phyloP scores from a whole-genome alignment of 92 coral and sea anemone genomes.

The Actinostola sp. region DNA sequence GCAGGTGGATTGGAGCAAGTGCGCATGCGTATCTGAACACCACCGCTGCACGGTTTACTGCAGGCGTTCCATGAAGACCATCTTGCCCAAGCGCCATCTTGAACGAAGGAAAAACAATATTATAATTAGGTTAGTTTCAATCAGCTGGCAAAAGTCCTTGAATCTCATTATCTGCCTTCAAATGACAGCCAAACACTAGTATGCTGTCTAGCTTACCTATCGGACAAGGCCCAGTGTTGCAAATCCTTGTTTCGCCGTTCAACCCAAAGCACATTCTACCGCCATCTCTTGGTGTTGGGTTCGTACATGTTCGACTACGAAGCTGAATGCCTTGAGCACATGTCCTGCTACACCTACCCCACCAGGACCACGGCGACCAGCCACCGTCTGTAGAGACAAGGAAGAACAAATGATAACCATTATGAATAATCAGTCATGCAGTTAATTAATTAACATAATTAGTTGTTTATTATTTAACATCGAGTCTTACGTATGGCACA shows the following conservation, averaged over 20 bases:
- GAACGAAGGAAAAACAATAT: neutral
- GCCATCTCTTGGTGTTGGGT: slow-evolving; percentile 63
- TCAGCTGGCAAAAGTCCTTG: too few species aligned
- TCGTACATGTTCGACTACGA: slow-evolving; percentile 60
- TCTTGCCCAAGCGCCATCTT: slow-evolving; percentile 43
- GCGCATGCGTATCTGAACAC: slow-evolving; percentile 43
- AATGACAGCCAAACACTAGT: neutral
- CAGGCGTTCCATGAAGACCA: slow-evolving; percentile 47
- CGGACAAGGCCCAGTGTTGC: slow-evolving; percentile 25
- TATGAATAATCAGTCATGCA: neutral
- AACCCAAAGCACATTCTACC: slow-evolving; percentile 45
- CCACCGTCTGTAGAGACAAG: slow-evolving; percentile 34
- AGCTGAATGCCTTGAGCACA: slow-evolving; percentile 57
- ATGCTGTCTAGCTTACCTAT: slow-evolving; percentile 20
- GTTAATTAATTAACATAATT: neutral
- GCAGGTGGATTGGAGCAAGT: slow-evolving; percentile 41
- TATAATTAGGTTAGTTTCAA: too few species aligned
- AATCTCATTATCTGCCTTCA: too few species aligned
- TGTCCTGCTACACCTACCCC: slow-evolving; percentile 62
- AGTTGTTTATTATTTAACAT: too few species aligned
- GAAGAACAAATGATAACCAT: slow-evolving; percentile 9
- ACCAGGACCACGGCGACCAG: slow-evolving; percentile 60
- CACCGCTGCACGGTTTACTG: slow-evolving; percentile 51
- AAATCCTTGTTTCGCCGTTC: slow-evolving; percentile 19
- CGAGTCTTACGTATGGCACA: slow-evolving; percentile 28